phyloP scores from a whole-genome alignment of 2,888 invertebrate genomes.

The Mycogona germanica region DNA sequence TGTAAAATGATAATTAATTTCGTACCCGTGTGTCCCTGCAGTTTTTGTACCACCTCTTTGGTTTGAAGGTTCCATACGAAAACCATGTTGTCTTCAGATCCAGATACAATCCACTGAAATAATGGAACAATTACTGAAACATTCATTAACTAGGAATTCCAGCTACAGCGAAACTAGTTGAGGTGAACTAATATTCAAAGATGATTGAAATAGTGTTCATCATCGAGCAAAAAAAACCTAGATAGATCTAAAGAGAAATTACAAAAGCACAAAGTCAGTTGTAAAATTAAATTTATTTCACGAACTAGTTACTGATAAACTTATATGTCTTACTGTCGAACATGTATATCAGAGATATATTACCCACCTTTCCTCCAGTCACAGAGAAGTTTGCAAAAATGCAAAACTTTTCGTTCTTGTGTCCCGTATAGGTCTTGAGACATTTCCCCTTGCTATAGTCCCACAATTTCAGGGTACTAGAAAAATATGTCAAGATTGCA shows the following conservation, averaged over 20 bases:
- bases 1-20: slow-evolving; percentile 26
- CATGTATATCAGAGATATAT: no score
- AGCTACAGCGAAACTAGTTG: no score
- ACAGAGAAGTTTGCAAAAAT: slow-evolving; percentile 99
- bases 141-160: slow-evolving; percentile 12
- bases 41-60: slow-evolving; percentile 96
- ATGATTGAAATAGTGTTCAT: not conserved
- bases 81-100: slow-evolving; percentile 98
- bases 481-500: slow-evolving; percentile 3
- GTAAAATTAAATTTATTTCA: no score
- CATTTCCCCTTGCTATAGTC: slow-evolving; percentile 98
- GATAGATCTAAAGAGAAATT: no score
- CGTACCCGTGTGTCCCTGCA: slow-evolving; percentile 86
- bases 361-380: slow-evolving; percentile 88
- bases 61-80: slow-evolving; percentile 99
- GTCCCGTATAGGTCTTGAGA: slow-evolving; percentile 94
- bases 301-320: no score
- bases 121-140: slow-evolving; percentile 18
- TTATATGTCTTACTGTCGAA: no score
- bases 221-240: no score
- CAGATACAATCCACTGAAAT: slow-evolving; percentile 95
- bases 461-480: slow-evolving; percentile 86
- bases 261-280: no score
- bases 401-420: slow-evolving; percentile 98
- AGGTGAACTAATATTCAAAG: no score